These are phyloP conservation scores for Drosophila lini DNA, from an alignment of 1,140 invertebrate genomes.

Conservation along the genomic window DNA sequence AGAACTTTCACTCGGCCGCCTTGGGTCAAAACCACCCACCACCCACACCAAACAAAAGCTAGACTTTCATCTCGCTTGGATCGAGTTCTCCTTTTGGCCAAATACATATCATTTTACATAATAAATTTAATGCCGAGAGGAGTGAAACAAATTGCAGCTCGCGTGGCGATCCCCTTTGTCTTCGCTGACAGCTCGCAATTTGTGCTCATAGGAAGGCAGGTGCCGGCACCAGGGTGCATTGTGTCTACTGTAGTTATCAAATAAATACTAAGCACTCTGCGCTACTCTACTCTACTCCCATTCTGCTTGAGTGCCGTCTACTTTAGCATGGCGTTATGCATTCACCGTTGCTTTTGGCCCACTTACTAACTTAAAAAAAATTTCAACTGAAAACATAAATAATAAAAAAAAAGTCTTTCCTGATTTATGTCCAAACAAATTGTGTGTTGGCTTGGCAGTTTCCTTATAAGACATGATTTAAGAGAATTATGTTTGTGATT, in stretches of 20 bases:
- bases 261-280: slow-evolving; percentile 43
- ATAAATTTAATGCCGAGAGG: slow-evolving; percentile 30
- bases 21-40: slow-evolving; percentile 13
- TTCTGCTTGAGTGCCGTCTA: slow-evolving; percentile 52
- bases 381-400: slow-evolving; percentile 10
- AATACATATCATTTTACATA: slow-evolving; percentile 55
- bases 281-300: slow-evolving; percentile 43
- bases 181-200: slow-evolving; percentile 33
- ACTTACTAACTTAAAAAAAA: slow-evolving; percentile 27
- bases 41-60: slow-evolving; percentile 14
- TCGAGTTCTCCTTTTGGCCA: slow-evolving; percentile 26
- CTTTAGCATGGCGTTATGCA: slow-evolving; percentile 41
- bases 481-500: slow-evolving; percentile 37
- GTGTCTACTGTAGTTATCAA: slow-evolving; percentile 50
- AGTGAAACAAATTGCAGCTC: slow-evolving; percentile 18
- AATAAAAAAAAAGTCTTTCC: slow-evolving; percentile 41
- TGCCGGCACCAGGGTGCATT: slow-evolving; percentile 21
- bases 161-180: slow-evolving; percentile 35
- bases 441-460: slow-evolving; percentile 41
- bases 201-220: slow-evolving; percentile 15
- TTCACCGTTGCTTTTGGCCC: slow-evolving; percentile 61
- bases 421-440: slow-evolving; percentile 53
- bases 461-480: slow-evolving; percentile 34
- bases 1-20: slow-evolving; percentile 50
- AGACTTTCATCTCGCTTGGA: slow-evolving; percentile 19